Base-by-base conservation (phyloP, 2,113 vertebrate genomes). In the Corydoras sp. region DNA sequence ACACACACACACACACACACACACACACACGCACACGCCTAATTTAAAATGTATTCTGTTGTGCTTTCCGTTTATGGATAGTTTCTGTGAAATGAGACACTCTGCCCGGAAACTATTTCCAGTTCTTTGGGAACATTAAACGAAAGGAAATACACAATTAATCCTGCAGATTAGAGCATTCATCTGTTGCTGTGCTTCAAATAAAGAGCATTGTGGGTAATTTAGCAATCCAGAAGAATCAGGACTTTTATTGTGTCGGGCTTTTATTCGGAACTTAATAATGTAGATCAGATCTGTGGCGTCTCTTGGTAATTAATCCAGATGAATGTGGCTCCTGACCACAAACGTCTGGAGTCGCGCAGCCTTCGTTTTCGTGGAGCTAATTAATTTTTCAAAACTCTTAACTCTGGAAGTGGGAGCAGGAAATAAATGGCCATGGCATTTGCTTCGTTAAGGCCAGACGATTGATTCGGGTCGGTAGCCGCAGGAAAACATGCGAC, bases 361-460 rank as follows among this genome's bases (percentile, higher is more conserved):
- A 63, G 64, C 63, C 48, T 77, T 80, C 30, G 67, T 63, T 71
- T 73, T 55, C 75, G 58, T 68, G 74, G 65, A 71, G 68, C 60
- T 62, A 54, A 81, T 74, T 73, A 58, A 78, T 78, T 78, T 78
- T 72, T 76, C 58, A 72, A 71, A 68, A 68, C 70, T 62, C 73
- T 74, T 76, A 76, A 72, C 53, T 76, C 72, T 76, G 63, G 75
- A 75, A 78, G 69, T 78, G 64, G 60, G 65, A 76, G 77, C 78
- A 78, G 79, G 69, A 80, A 82, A 82, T 77, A 54, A 77, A 79
- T 77, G 69, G 60, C 68, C 68, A 75, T 85, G 81, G 68, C 82
- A 82, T 83, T 83, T 81, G 77, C 77, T 86, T 88, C 68, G 84
- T 82, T 86, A 82, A 81, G 79, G 73, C 76, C 49, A 68, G 70